Evolutionary conservation across 2,888 invertebrate genomes (phyloP), one percentile per base, ranked within the genome.

Genomic region (Coleophora deauratella): DNA sequence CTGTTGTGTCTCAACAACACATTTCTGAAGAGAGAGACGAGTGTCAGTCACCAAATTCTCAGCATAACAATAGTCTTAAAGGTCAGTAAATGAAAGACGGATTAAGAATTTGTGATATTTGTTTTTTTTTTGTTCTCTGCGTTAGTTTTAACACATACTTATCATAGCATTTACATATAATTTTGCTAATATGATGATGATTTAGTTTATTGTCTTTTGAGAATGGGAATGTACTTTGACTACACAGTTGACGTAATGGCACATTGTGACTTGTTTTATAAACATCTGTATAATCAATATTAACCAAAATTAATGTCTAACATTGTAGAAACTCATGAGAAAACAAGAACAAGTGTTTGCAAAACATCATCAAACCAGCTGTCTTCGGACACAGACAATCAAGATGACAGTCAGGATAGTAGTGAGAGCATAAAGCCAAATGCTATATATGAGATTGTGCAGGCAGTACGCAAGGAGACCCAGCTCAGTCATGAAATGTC

Each of bases 401-500:
- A 84, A 45, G 84, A 85, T 46, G 84, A 84, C 49, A 84, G 85
- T 41, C 84, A 82, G 45, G 85, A 84, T 46, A 84, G 82, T 55
- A 85, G 81, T 45, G 85, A 84, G 44, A 80, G 82, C 46, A 68
- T 87, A 62, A 70, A 82, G 61, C 72, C 88, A 42, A 73, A 88
- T 76, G 72, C 87, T 46, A 73, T 94, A 35, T 94, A 94, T 71
- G 92, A 93, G 58, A 88, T 94, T 49, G 91, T 94, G 7, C 94
- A 94, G 67, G 88, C 91, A 55, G 93, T 96, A 33, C 87, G 96
- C 38, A 90, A 91, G 55, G 93, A 93, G 62, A 95, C 96, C 0
- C 93, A 94, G 59, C 87, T 96, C 32, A 94, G 94, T 56, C 94
- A 95, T 73, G 93, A 95, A 56, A 89, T 94, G 88, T 94, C 95